A percentile compares a stretch with the other conserved stretches of the same genome.
Evolutionary conservation across 2,888 invertebrate species (phyloP).

Genomic region (Drosophila demipolita): DNA sequence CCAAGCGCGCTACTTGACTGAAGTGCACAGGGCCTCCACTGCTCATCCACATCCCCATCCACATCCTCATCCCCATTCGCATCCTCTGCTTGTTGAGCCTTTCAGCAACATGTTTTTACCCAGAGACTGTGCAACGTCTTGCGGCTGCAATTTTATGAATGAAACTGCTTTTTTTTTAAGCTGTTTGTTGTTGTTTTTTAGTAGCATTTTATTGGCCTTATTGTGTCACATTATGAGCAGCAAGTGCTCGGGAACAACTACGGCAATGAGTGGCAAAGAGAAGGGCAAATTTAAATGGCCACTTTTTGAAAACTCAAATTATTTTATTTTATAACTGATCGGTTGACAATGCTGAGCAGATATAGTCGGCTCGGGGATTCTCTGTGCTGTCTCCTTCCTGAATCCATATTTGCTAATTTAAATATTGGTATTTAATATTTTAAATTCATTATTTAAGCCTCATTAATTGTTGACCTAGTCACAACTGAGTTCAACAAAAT

Average conservation of each 20-base stretch:
- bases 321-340: conserved; percentile 11
- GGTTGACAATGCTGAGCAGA: background rate
- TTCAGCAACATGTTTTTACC: conserved; percentile 21
- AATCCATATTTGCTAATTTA: background rate
- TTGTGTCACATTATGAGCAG: conserved; percentile 52
- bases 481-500: background rate
- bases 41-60: background rate
- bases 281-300: conserved; percentile 22
- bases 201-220: conserved; percentile 62
- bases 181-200: conserved; percentile 52
- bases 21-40: conserved; percentile 27
- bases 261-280: conserved; percentile 1
- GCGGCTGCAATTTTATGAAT: conserved; percentile 73
- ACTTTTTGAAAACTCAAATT: conserved; percentile 24
- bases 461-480: background rate
- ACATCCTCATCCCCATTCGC: background rate
- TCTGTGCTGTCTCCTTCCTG: background rate
- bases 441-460: background rate
- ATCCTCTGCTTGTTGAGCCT: background rate
- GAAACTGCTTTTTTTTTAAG: conserved; percentile 47
- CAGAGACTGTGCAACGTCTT: conserved; percentile 37
- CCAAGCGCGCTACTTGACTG: conserved; percentile 57
- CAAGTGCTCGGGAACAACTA: conserved; percentile 26
- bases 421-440: background rate
- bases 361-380: background rate